Evolutionary conservation across 2,113 vertebrate species (phyloP), one percentile per base, ranked within the genome.

Genomic region (Thymallus thymallus): DNA sequence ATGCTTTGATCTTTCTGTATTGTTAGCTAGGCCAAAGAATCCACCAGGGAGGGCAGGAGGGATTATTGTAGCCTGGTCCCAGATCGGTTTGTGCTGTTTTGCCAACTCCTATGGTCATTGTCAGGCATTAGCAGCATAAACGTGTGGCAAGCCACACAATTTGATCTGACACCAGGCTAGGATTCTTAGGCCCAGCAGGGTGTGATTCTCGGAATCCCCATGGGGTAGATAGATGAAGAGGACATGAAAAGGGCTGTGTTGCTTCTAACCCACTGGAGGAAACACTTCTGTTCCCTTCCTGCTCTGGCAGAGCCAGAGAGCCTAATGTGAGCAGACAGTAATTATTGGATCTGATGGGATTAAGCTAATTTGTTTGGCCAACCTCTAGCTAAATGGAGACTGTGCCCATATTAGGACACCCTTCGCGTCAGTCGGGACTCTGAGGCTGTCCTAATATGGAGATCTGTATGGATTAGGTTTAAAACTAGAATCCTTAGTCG

Each of bases 361-460:
- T 86, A 78, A 41, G 66, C 58, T 76, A 7, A 75, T 83, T 83
- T 77, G 68, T 75, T 76, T 81, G 65, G 56, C 66, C 68, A 72
- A 80, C 67, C 77, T 51, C 26, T 23, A 45, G 55, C 61, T 72
- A 60, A 70, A 16, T 14, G 68, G 58, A 20, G 41, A 63, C 46
- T 20, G 61, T 46, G 48, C 75, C 72, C 81, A 81, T 76, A 64
- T 75, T 75, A 77, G 64, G 55, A 62, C 68, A 74, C 77, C 66
- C 76, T 58, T 24, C 20, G 55, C 55, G 45, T 71, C 64, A 69
- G 14, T 14, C 60, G 55, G 9, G 48, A 62, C 35, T 41, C 9
- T 41, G 35, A 41, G 9, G 7, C 35, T 41, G 35, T 41, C 35
- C 35, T 41, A 41, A 41, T 41, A 41, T 41, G 35, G 35, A 41